Evolutionary conservation across 2,797 vertebrate genomes (phyloP).

Genomic region (Schizothorax lantsangensis): DNA sequence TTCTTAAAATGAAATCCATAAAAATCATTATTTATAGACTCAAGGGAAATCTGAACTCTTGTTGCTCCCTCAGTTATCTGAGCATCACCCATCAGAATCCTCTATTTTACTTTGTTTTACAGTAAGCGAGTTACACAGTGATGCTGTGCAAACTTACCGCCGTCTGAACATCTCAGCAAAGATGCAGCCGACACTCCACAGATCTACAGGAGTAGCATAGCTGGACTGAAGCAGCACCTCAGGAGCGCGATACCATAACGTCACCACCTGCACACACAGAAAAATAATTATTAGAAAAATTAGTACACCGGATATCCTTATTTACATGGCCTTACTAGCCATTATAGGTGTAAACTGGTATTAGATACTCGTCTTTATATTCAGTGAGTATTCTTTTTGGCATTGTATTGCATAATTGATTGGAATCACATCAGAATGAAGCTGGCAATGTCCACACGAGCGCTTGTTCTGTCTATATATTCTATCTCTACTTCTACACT

Average conservation of each 20-base stretch:
- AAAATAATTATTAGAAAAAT: not conserved
- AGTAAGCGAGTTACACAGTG: not conserved
- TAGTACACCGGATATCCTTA: not conserved
- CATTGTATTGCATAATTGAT: not conserved
- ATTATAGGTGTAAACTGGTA: not conserved
- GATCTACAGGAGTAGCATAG: slow-evolving; percentile 91
- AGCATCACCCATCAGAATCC: not conserved
- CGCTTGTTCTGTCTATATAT: not conserved
- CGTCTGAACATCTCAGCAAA: slow-evolving; percentile 93
- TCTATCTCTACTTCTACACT: slow-evolving; percentile 39
- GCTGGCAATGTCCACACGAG: slow-evolving; percentile 64
- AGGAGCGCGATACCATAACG: slow-evolving; percentile 90
- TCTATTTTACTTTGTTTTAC: slow-evolving; percentile 17
- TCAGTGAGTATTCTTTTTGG: not conserved
- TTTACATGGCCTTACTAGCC: not conserved
- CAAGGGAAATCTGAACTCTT: no score
- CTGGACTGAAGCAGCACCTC: slow-evolving; percentile 92
- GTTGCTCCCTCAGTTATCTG: slow-evolving; percentile 2
- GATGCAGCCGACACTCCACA: slow-evolving; percentile 93
- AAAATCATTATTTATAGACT: no score
- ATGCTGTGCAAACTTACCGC: slow-evolving; percentile 78
- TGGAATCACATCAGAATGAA: slow-evolving; percentile 72
- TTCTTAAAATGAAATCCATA: no score
- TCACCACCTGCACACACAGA: slow-evolving; percentile 82
- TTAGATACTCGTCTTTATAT: not conserved